Evolutionary conservation across 2,888 invertebrate species (phyloP).

Genomic region (Dicyrtoma fusca): DNA sequence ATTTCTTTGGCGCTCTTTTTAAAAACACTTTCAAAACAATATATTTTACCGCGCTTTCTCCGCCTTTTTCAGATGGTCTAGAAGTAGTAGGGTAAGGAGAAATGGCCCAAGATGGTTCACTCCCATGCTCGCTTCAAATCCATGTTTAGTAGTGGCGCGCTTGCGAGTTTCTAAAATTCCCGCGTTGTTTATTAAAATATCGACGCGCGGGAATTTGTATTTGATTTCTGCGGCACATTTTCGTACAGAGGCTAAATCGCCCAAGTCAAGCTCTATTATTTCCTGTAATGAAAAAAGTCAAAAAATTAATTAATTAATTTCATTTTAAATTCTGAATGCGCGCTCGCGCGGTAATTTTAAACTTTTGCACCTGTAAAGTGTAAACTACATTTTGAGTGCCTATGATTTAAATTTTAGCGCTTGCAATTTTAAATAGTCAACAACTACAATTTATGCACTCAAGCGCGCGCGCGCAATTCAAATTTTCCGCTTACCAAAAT

Average conservation of each 20-base stretch:
- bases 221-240: slow-evolving; percentile 72
- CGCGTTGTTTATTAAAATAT: slow-evolving; percentile 80
- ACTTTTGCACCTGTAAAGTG: no score
- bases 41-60: no score
- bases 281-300: neutral
- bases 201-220: slow-evolving; percentile 69
- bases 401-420: no score
- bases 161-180: slow-evolving; percentile 66
- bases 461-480: no score
- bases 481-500: slow-evolving; percentile 16
- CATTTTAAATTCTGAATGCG: no score
- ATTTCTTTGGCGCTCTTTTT: neutral
- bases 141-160: slow-evolving; percentile 69
- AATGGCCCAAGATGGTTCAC: slow-evolving; percentile 38
- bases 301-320: neutral
- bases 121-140: slow-evolving; percentile 79
- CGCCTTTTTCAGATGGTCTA: slow-evolving; percentile 30
- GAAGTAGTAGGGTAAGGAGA: slow-evolving; percentile 32
- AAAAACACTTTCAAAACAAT: no score
- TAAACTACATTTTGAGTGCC: no score
- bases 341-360: no score
- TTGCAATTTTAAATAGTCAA: no score
- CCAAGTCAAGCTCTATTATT: slow-evolving; percentile 69
- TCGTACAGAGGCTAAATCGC: slow-evolving; percentile 69
- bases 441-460: no score